Conservation (phyloP, 2,797 vertebrate genomes). For the Chaunax sp. region DNA sequence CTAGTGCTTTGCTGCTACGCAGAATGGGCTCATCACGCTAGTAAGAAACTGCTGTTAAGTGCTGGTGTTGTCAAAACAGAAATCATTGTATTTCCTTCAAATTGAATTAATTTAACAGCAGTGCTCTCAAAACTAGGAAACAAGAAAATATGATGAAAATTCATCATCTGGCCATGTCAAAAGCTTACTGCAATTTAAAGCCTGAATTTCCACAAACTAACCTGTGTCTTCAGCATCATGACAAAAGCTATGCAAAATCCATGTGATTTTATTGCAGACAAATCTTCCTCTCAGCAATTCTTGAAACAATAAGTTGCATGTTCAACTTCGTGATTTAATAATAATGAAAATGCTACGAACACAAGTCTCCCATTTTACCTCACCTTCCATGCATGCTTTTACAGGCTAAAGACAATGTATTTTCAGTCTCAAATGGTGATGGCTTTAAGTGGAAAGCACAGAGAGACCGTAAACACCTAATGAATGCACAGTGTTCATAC, state of each 20-base stretch:
- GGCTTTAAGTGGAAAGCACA: constrained; percentile 22
- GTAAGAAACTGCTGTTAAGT: background rate
- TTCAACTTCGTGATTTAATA: constrained; percentile 68
- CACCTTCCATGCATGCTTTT: constrained; percentile 28
- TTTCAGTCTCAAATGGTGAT: constrained; percentile 31
- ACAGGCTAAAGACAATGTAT: constrained; percentile 20
- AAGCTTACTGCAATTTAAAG: constrained; percentile 5
- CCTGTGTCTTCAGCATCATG: constrained; percentile 24
- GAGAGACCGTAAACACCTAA: constrained; percentile 5
- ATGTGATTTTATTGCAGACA: constrained; percentile 23
- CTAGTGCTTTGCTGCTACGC: constrained; percentile 44
- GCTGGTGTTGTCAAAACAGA: background rate
- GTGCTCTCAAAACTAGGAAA: background rate
- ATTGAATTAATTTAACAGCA: background rate
- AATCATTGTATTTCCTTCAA: background rate
- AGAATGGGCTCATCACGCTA: constrained; percentile 17
- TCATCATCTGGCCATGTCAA: constrained; percentile 9
- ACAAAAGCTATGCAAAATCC: constrained; percentile 20
- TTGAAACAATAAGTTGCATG: constrained; percentile 53
- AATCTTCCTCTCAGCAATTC: constrained; percentile 32
- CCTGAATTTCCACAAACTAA: constrained; percentile 23
- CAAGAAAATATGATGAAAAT: background rate
- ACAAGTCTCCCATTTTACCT: constrained; percentile 17
- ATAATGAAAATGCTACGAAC: constrained; percentile 5
- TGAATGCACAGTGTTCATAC: constrained; percentile 18